phyloP scores from a whole-genome alignment of 2,113 vertebrate species.

The Procavia capensis region DNA sequence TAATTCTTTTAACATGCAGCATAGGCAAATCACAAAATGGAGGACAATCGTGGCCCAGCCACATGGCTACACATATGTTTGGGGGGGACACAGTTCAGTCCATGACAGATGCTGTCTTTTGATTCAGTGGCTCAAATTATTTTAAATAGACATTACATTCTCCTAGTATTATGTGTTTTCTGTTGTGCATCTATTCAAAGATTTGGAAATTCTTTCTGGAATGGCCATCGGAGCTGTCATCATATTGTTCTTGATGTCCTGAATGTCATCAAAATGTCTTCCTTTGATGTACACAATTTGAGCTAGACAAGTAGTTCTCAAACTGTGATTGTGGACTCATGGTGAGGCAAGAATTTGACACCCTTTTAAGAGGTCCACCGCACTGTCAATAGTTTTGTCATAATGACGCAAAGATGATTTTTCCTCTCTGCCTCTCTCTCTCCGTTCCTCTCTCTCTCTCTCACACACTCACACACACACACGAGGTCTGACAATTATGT shows the following conservation, averaged over 20 bases:
- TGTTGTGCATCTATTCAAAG: neutral
- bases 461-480: no score
- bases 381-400: neutral
- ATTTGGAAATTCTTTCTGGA: no score
- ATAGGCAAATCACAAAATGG: no score
- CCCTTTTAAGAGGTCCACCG: neutral
- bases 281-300: neutral
- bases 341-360: neutral
- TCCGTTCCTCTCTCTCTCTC: no score
- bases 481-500: no score
- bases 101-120: neutral
- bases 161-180: constrained; percentile 7
- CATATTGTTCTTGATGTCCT: no score
- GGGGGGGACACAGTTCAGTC: no score
- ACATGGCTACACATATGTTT: no score
- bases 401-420: neutral
- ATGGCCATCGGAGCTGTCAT: no score
- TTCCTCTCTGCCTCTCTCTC: neutral
- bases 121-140: neutral
- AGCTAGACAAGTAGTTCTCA: constrained; percentile 33
- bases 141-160: neutral
- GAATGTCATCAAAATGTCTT: no score
- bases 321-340: neutral
- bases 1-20: no score
- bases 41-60: no score